Base-by-base conservation (phyloP, 2,113 vertebrate genomes). In the Ascaphus truei region DNA sequence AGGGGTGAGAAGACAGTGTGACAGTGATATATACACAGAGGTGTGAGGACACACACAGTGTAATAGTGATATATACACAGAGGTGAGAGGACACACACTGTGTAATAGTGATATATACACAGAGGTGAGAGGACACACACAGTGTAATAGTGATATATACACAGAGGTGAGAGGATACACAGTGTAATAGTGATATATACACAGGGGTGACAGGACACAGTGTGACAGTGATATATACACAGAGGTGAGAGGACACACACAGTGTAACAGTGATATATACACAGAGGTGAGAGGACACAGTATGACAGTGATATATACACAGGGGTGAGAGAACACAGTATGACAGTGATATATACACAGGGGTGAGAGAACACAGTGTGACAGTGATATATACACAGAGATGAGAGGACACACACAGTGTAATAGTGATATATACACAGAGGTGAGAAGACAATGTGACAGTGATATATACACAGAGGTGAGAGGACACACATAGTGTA, bases 231-330 rank as follows among this genome's bases (percentile, higher is more conserved):
- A 7, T n/a, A 68, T 58, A 68, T 84, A 84, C 80, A 88, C 90
- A 0, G 5, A 53, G 51, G 85, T 88, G 20, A 91, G 87, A 48
- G 11, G n/a, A 39, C 9, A 13, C 37, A 39, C 3, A 39, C 9
- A 39, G 12, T 13, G 9, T 13, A 6, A 39, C 9, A 5, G 9
- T 29, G 18, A 7, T n/a, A 68, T 58, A 68, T 84, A 84, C 80
- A 88, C 90, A 0, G 5, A 53, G 51, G 85, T 88, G 20, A 91
- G 87, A 48, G n/a, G n/a, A n/a, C n/a, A n/a, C n/a, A n/a, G n/a
- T n/a, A n/a, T n/a, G n/a, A n/a, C n/a, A n/a, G n/a, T n/a, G n/a
- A n/a, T n/a, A n/a, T n/a, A n/a, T n/a, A n/a, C n/a, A n/a, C n/a
- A n/a, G 31, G 11, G 31, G 31, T 11, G 11, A 33, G 11, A 39